Conservation (phyloP, 2,797 vertebrate species). For the Myripristis jacobus region DNA sequence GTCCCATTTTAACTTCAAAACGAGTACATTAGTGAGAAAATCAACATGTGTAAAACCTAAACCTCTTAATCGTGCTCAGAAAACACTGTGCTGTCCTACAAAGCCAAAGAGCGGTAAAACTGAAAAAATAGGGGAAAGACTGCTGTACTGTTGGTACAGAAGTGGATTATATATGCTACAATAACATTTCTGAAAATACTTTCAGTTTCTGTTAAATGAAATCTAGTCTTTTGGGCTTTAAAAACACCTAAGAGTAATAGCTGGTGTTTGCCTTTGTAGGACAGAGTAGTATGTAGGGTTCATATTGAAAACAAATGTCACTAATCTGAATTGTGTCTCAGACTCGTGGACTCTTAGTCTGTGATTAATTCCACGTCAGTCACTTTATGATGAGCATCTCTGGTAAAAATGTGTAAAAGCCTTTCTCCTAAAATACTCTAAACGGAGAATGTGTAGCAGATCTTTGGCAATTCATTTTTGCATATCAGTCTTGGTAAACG, state of each 20-base stretch:
- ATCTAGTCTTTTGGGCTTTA: not conserved
- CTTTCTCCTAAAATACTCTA: conserved; percentile 4
- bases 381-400: conserved; percentile 3
- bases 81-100: not conserved
- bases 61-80: conserved; percentile 12
- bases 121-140: not conserved
- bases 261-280: not conserved
- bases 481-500: conserved; percentile 37
- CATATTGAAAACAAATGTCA: not conserved
- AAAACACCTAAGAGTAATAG: not conserved
- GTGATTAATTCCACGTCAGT: not conserved
- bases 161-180: not conserved
- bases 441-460: conserved; percentile 4
- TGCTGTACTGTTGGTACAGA: not conserved
- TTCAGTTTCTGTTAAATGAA: not conserved
- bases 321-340: conserved; percentile 5
- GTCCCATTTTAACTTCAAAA: conserved; percentile 38
- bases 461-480: conserved; percentile 72
- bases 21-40: not conserved
- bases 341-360: conserved; percentile 45
- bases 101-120: conserved; percentile 1
- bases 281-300: not conserved
- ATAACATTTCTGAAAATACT: not conserved
- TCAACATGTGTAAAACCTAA: not conserved
- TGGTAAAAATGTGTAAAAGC: conserved; percentile 20